A percentile compares a stretch with the other conserved stretches of the same genome.
Evolutionary conservation across 2,888 invertebrate genomes (phyloP).

Genomic region (Monoplex corrugatus): DNA sequence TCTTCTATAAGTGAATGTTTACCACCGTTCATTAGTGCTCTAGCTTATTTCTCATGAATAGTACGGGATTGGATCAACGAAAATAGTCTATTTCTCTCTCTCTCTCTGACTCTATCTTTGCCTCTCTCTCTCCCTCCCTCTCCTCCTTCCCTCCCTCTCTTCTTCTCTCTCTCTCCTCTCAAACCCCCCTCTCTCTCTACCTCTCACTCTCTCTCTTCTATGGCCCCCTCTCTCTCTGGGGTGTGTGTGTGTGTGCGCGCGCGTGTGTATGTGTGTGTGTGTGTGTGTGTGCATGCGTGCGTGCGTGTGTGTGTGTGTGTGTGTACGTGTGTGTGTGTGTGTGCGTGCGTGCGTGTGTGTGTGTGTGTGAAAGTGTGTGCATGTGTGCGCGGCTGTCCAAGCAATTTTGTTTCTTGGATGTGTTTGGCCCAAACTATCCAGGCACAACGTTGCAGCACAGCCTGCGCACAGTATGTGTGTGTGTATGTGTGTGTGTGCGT

Average conservation of each 20-base stretch:
- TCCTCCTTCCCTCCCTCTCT: neutral
- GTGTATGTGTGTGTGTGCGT: no score
- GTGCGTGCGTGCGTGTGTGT: no score
- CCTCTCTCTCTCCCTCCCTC: neutral
- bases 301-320: neutral
- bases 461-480: no score
- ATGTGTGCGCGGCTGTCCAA: constrained; percentile 16
- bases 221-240: no score
- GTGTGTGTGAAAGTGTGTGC: neutral
- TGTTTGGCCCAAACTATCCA: no score
- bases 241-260: constrained; percentile 18
- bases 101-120: neutral
- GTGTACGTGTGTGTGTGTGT: no score
- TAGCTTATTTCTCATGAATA: no score
- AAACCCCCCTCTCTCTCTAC: neutral
- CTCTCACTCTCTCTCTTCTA: neutral
- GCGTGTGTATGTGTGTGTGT: neutral
- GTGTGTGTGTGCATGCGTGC: neutral
- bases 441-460: no score
- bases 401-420: no score
- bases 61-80: no score
- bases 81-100: neutral
- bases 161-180: neutral
- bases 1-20: no score
- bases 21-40: no score